Conservation (phyloP, 2,797 vertebrate species). For the Catamblyrhynchus diadema region DNA sequence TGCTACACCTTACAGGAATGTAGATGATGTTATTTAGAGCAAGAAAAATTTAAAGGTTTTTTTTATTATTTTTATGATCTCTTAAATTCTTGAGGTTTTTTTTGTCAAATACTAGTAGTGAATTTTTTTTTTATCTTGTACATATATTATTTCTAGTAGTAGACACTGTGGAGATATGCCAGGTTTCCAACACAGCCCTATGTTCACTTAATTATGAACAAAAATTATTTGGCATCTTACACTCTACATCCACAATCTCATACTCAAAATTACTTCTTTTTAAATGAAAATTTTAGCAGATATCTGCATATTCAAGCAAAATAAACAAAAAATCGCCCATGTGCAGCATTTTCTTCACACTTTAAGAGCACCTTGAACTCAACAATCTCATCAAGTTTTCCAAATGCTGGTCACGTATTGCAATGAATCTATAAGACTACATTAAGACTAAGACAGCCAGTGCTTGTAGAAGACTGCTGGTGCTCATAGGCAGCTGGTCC, state of each 20-base stretch:
- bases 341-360: background rate
- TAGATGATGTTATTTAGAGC: background rate
- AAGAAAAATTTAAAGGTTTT: background rate
- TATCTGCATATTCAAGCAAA: background rate
- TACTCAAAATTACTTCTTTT: background rate
- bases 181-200: background rate
- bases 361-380: background rate
- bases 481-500: background rate
- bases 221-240: background rate
- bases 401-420: background rate
- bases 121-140: background rate
- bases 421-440: background rate
- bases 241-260: rapidly evolving
- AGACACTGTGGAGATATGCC: background rate
- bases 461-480: background rate
- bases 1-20: background rate
- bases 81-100: background rate
- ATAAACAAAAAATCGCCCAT: background rate
- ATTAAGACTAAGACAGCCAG: background rate
- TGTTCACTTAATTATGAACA: background rate
- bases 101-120: background rate
- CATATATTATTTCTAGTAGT: background rate
- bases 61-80: background rate
- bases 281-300: background rate
- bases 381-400: background rate